Percentiles rank a stretch among this genome's conserved stretches.
Evolutionary conservation across 2,888 invertebrate genomes (phyloP).

Genomic region (Xylocampa areola): DNA sequence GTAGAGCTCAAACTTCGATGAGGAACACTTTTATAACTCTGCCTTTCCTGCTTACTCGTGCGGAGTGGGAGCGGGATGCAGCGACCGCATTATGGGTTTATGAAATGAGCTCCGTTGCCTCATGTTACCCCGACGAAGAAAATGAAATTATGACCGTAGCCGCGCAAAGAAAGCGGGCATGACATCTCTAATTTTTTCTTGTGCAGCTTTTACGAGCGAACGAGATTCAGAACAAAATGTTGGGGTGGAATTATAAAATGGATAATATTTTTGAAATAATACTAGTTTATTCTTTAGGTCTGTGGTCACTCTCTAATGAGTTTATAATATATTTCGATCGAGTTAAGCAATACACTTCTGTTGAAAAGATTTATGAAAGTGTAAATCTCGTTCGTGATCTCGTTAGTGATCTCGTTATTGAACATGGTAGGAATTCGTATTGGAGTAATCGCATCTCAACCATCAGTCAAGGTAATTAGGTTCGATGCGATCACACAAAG

Average conservation of each 20-base stretch:
- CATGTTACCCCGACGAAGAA: constrained; percentile 82
- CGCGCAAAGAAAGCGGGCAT: constrained; percentile 83
- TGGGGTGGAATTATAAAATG: constrained; percentile 46
- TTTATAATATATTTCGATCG: neutral
- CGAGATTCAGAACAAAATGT: constrained; percentile 58
- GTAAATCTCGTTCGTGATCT: too few relatives aligned
- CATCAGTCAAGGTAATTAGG: constrained; percentile 56
- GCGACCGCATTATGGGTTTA: constrained; percentile 84
- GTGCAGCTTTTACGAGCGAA: constrained; percentile 59
- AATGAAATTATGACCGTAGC: constrained; percentile 85
- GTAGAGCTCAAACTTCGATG: constrained; percentile 79
- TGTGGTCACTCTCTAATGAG: constrained; percentile 4
- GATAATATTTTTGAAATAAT: constrained; percentile 51
- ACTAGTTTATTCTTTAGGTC: constrained; percentile 36
- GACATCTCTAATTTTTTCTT: constrained; percentile 72
- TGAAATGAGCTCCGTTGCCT: constrained; percentile 85
- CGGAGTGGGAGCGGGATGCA: constrained; percentile 67
- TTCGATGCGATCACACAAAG: constrained; percentile 56
- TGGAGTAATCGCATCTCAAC: constrained; percentile 37
- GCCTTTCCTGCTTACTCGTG: constrained; percentile 65
- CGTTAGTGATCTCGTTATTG: constrained; percentile 12
- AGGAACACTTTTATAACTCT: constrained; percentile 69
- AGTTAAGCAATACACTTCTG: neutral
- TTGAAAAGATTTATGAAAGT: too few relatives aligned
- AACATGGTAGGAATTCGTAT: constrained; percentile 33